Evolutionary conservation across 2,113 vertebrate species (phyloP), one percentile per base, ranked within the genome.

Genomic region (Plectropomus leopardus): DNA sequence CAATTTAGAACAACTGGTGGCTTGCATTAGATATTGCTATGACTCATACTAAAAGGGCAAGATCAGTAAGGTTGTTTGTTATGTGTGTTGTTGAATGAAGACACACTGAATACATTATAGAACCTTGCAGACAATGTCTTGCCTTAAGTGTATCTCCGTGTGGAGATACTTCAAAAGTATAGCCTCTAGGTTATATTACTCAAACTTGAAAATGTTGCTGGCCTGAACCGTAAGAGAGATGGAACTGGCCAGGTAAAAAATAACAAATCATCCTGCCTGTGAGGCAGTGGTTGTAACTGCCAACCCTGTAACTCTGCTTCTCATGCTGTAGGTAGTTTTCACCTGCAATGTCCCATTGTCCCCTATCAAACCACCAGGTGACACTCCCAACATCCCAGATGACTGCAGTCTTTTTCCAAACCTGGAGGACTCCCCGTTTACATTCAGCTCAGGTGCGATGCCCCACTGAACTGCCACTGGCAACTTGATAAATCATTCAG

Each of bases 401-500:
- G 36, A 74, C 63, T 58, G 42, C 19, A 36, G 28, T 44, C 53
- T 67, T 45, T 40, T 51, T 32, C 55, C 53, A 8, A 73, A 78
- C 76, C 66, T 26, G 21, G 64, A 77, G 59, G 54, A 44, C 30
- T 67, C 54, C 45, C 44, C 63, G 5, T 80, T 72, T 68, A 73
- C 72, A 87, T 91, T 88, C 86, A 17, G 17, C 67, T 82, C 78
- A 40, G 68, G 81, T 76, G 51, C 0, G 13, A 73, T 64, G 28
- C 48, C 68, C 73, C 47, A 54, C 74, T 73, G 85, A 84, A 86
- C 84, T 57, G 78, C 83, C 78, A 78, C 83, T 82, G 48, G 65
- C 79, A 63, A 87, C 84, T 79, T 89, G 88, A 86, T 89, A 87
- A 89, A 90, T 92, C 88, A 89, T 87, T 84, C 68, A 81, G 59